Percentiles rank a stretch among this genome's conserved stretches.
These are phyloP conservation scores for Gryon sp. DNA, from an alignment of 1,140 invertebrate species.

Conservation along the genomic window DNA sequence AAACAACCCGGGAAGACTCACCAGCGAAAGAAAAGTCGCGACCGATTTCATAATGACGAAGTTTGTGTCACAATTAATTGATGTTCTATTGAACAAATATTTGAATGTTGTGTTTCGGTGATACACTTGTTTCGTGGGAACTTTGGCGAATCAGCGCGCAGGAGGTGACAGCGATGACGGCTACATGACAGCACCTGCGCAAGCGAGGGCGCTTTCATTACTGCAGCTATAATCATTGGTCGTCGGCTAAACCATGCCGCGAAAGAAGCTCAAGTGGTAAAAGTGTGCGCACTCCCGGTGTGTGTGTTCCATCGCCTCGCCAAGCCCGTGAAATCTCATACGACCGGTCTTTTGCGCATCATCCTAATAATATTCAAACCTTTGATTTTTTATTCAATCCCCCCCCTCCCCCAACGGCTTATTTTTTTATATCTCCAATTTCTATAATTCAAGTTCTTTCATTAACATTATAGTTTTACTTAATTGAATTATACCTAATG, in stretches of 20 bases:
- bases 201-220: conserved; percentile 66
- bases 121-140: conserved; percentile 42
- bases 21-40: conserved; percentile 38
- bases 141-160: conserved; percentile 24
- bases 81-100: not conserved
- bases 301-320: conserved; percentile 17
- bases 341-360: conserved; percentile 21
- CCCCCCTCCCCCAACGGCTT: too few relatives aligned
- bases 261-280: conserved; percentile 65
- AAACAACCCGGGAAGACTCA: too few relatives aligned
- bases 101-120: conserved; percentile 15
- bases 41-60: conserved; percentile 37
- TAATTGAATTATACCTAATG: too few relatives aligned
- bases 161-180: conserved; percentile 34
- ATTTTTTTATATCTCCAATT: not conserved
- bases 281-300: conserved; percentile 58
- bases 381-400: not conserved
- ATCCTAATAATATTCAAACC: conserved; percentile 26
- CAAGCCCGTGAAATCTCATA: conserved; percentile 51
- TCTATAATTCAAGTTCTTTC: too few relatives aligned
- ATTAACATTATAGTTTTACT: too few relatives aligned
- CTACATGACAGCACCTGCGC: conserved; percentile 66
- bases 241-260: conserved; percentile 57
- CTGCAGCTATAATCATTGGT: conserved; percentile 61
- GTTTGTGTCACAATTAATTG: not conserved